Evolutionary conservation across 2,888 invertebrate genomes (phyloP).

Genomic region (Melitaea athalia): DNA sequence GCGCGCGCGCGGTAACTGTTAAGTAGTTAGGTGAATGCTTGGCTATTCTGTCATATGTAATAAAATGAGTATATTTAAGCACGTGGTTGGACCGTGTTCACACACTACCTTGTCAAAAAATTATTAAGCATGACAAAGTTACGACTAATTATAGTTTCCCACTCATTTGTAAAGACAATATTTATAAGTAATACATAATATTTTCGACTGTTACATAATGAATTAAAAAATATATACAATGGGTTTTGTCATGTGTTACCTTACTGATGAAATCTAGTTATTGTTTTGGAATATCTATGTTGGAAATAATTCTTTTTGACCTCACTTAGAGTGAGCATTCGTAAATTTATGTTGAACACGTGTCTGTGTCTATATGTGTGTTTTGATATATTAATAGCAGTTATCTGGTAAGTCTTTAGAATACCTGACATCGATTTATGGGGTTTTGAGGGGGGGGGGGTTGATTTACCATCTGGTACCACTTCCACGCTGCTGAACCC

Average conservation of each 20-base stretch:
- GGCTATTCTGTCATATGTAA: slow-evolving; percentile 45
- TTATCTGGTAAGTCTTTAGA: too few species aligned
- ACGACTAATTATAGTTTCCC: slow-evolving; percentile 10
- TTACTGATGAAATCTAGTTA: too few species aligned
- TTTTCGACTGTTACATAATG: slow-evolving; percentile 6
- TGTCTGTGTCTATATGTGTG: too few species aligned
- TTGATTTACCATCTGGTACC: too few species aligned
- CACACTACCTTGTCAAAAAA: slow-evolving; percentile 22
- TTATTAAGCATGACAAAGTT: slow-evolving; percentile 12
- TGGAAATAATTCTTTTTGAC: too few species aligned
- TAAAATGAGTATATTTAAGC: slow-evolving; percentile 40
- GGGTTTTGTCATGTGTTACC: not conserved
- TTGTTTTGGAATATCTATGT: too few species aligned
- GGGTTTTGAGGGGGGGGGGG: too few species aligned
- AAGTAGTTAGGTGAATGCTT: slow-evolving; percentile 45
- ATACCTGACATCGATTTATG: too few species aligned
- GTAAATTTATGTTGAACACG: too few species aligned
- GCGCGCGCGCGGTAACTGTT: slow-evolving; percentile 51
- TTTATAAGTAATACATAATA: slow-evolving; percentile 18
- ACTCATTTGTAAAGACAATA: slow-evolving; percentile 35
- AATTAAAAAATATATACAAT: not conserved
- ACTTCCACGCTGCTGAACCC: too few species aligned
- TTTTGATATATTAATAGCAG: too few species aligned
- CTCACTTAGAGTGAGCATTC: too few species aligned
- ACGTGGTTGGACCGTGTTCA: slow-evolving; percentile 12